phyloP scores from a whole-genome alignment of 2,888 invertebrate species.

The Hartigia nigra region DNA sequence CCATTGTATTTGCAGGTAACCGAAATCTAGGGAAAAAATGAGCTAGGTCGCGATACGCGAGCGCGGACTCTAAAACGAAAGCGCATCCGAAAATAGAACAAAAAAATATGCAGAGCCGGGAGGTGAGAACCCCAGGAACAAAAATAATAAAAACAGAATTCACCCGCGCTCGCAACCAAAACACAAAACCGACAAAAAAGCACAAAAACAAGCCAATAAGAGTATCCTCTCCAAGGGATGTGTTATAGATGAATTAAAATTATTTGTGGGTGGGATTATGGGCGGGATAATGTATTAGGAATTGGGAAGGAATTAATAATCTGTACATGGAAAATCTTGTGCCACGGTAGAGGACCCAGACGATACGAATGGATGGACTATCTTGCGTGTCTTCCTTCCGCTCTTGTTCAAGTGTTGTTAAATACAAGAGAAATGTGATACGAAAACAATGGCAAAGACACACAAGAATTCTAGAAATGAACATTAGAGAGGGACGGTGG shows the following conservation, averaged over 20 bases:
- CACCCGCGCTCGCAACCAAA: neutral
- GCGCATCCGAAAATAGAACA: slow-evolving; percentile 12
- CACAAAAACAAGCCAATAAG: slow-evolving; percentile 7
- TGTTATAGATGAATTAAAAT: neutral
- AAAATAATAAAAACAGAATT: slow-evolving; percentile 37
- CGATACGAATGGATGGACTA: neutral
- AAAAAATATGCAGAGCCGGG: slow-evolving; percentile 18
- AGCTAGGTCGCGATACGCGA: slow-evolving; percentile 44
- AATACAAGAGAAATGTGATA: neutral
- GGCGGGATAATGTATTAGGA: neutral
- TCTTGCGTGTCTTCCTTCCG: neutral
- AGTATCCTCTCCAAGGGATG: neutral
- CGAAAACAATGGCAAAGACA: neutral
- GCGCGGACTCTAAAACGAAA: neutral
- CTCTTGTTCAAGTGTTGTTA: neutral
- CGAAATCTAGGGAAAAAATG: slow-evolving; percentile 53
- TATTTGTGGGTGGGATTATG: neutral
- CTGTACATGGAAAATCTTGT: slow-evolving; percentile 37
- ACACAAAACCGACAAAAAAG: slow-evolving; percentile 6
- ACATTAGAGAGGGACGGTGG: slow-evolving; percentile 20
- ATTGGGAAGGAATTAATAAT: neutral
- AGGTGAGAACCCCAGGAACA: slow-evolving; percentile 10
- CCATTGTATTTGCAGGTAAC: slow-evolving; percentile 61
- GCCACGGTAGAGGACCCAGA: slow-evolving; percentile 55
- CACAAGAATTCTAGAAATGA: neutral